Percentiles rank a stretch among this genome's conserved stretches.
These are phyloP conservation scores for Eptatretus burgeri DNA, from an alignment of 2,113 vertebrate genomes.

Conservation along the genomic window DNA sequence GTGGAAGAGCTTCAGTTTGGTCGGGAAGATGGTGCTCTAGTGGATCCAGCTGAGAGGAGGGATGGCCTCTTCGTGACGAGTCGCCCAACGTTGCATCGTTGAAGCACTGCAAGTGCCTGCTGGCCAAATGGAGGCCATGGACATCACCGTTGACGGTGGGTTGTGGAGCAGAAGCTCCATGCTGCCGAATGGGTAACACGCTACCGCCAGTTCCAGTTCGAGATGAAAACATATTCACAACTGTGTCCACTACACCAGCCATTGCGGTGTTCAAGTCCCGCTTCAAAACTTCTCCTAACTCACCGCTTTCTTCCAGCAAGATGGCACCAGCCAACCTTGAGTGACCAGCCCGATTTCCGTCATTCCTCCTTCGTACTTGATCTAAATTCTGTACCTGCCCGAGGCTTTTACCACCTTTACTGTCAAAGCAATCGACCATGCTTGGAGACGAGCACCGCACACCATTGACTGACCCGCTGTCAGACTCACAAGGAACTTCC, in stretches of 20 bases:
- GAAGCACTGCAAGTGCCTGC: conserved; percentile 80
- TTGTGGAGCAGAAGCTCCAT: conserved; percentile 10
- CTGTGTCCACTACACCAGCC: conserved; percentile 87
- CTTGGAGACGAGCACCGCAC: conserved; percentile 10
- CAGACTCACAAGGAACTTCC: conserved; percentile 74
- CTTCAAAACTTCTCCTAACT: conserved; percentile 71
- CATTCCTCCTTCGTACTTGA: conserved; percentile 21
- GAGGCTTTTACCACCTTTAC: conserved; percentile 53
- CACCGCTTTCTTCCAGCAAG: conserved; percentile 58
- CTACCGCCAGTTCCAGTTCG: conserved; percentile 10
- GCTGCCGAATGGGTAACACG: too few relatives aligned
- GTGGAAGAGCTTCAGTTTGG: conserved; percentile 80
- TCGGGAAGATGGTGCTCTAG: conserved; percentile 19
- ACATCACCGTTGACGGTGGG: conserved; percentile 52
- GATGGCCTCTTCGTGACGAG: conserved; percentile 47
- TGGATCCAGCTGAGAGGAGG: conserved; percentile 18
- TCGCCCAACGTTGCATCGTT: conserved; percentile 67
- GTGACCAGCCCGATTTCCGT: too few relatives aligned
- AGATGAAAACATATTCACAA: conserved; percentile 74
- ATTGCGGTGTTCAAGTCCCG: conserved; percentile 89
- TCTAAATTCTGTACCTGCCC: conserved; percentile 73
- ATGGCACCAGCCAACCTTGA: conserved; percentile 22
- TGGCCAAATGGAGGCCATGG: conserved; percentile 65
- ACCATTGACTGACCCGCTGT: conserved; percentile 34
- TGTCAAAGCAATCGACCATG: conserved; percentile 23